These are phyloP conservation scores for Pseudolycoriella hygida DNA, from an alignment of 2,888 invertebrate genomes.

Conservation along the genomic window DNA sequence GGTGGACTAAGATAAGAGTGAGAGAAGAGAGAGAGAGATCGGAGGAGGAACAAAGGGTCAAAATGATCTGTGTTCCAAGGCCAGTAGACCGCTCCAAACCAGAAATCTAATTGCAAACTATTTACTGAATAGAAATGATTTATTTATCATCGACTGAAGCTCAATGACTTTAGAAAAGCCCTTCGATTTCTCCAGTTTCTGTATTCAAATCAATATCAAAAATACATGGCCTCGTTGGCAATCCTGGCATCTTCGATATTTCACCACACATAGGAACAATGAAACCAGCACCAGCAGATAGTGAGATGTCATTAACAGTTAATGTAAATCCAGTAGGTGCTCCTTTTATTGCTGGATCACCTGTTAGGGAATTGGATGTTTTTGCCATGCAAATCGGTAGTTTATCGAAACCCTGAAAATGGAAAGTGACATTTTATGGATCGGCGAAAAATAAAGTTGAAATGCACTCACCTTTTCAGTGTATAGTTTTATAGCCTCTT, in stretches of 20 bases:
- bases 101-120: no score
- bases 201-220: conserved; percentile 91
- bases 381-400: conserved; percentile 98
- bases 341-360: conserved; percentile 78
- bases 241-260: conserved; percentile 90
- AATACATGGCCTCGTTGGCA: conserved; percentile 88
- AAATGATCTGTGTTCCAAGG: no score
- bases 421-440: background rate
- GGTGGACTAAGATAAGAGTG: no score
- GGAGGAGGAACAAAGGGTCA: no score
- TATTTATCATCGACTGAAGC: no score
- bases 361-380: conserved; percentile 84
- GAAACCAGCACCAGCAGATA: conserved; percentile 91
- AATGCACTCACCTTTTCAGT: conserved; percentile 43
- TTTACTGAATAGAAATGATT: no score
- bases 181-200: conserved; percentile 82
- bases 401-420: conserved; percentile 58
- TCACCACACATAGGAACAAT: conserved; percentile 86
- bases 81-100: no score
- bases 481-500: conserved; percentile 48
- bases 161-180: conserved; percentile 49
- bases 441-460: no score
- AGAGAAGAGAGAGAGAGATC: no score
- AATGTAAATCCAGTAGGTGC: conserved; percentile 82
- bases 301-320: conserved; percentile 72